Base-by-base conservation (phyloP, 1,140 invertebrate genomes). In the Drosophila oshimai region DNA sequence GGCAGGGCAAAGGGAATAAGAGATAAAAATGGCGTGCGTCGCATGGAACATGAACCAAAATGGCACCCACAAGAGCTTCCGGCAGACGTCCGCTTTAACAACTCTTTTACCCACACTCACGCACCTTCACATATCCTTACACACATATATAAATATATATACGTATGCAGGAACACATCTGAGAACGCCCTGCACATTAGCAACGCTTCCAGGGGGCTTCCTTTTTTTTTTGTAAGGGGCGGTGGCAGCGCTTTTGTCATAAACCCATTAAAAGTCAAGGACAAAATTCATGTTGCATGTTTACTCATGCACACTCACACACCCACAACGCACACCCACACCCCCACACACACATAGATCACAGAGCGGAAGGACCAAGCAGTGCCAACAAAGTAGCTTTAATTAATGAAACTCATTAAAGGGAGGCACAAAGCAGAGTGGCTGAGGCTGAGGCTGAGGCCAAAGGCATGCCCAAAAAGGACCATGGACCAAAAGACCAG, bases 201-300 rank as follows among this genome's bases (percentile, higher is more conserved):
- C 72, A 39, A 41, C 22, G 50, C 47, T 54, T 20, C 39, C 7
- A 34, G 42, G 33, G 26, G 34, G 20, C 4, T 50, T n/a, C n/a
- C n/a, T n/a, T n/a, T n/a, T n/a, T n/a, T 24, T 17, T 28, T 41
- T 34, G 15, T 57, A 20, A 17, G 61, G 26, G 18, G 6, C 17
- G 61, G 50, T 17, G 64, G 49, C 54, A 73, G 44, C 62, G 77
- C 64, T 87, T 87, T 87, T 81, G 81, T 87, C 84, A 86, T 84
- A 80, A 84, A 80, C 84, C 79, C 84, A 89, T 89, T 89, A 89
- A 89, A 89, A 89, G 84, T 89, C 84, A 89, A 89, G 84, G 84
- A 71, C 84, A 37, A 80, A 89, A 75, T 88, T 79, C 74, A 81
- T 88, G 77, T 89, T 89, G 79, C 79, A 84, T 87, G 76, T 87